phyloP scores from a whole-genome alignment of 2,888 invertebrate species.

The Glomeris marginata region DNA sequence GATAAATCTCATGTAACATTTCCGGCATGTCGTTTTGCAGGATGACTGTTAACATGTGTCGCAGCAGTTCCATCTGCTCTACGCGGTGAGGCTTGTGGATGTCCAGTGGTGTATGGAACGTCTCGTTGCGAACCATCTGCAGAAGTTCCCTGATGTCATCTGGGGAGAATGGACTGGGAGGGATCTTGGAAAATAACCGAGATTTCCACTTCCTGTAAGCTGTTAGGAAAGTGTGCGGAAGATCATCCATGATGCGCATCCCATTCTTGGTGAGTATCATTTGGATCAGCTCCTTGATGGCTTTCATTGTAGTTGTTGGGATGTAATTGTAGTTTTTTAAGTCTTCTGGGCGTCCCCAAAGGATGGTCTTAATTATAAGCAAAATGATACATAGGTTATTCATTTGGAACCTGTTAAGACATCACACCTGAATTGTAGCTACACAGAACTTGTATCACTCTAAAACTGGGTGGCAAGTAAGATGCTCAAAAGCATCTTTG shows the following conservation, averaged over 20 bases:
- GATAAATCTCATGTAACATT: conserved; percentile 3
- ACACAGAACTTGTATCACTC: too few species aligned
- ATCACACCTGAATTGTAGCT: too few species aligned
- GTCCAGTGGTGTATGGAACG: too few species aligned
- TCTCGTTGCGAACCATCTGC: too few species aligned
- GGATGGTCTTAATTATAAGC: neutral
- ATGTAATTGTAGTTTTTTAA: conserved; percentile 5
- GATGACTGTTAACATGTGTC: neutral
- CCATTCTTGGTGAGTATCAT: conserved; percentile 1
- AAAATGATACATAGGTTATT: too few species aligned
- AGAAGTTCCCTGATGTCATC: too few species aligned
- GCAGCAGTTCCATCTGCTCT: conserved; percentile 2
- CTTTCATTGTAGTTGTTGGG: conserved; percentile 1
- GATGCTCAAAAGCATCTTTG: too few species aligned
- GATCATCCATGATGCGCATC: conserved; percentile 4
- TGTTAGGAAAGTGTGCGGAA: neutral
- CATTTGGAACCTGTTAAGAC: too few species aligned
- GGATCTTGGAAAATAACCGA: too few species aligned
- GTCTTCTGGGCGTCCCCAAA: conserved; percentile 5
- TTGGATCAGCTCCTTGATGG: neutral
- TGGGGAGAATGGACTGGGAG: too few species aligned
- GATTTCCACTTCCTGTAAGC: neutral
- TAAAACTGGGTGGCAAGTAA: too few species aligned
- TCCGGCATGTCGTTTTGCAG: conserved; percentile 6
- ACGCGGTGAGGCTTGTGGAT: neutral